Percentiles rank a stretch among this genome's conserved stretches.
These are phyloP conservation scores for Caranx melampygus DNA, from an alignment of 2,113 vertebrate genomes.

Conservation along the genomic window DNA sequence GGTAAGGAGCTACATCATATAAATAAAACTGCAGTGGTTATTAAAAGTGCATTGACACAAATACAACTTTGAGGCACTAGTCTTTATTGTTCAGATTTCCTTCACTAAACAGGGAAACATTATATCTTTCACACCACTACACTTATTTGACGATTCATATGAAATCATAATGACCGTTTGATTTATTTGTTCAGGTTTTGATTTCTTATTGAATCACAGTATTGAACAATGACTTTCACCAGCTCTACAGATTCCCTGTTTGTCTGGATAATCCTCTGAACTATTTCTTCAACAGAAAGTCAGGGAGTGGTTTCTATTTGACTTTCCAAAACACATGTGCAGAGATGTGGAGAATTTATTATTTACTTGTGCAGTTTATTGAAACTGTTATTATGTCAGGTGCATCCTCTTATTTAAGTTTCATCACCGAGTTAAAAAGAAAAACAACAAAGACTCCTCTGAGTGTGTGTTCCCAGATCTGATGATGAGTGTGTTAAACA, in stretches of 20 bases:
- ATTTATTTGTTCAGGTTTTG: neutral
- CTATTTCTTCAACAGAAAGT: neutral
- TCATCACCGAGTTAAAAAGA: neutral
- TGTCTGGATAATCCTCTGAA: neutral
- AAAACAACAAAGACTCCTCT: neutral
- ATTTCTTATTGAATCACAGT: no score
- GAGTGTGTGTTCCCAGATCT: slow-evolving; percentile 29
- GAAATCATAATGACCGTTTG: neutral
- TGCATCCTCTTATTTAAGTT: slow-evolving; percentile 13
- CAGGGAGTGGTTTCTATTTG: neutral
- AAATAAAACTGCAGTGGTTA: neutral
- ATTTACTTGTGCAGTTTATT: neutral
- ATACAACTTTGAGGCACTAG: neutral
- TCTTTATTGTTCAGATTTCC: no score
- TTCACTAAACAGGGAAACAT: no score
- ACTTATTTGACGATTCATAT: neutral
- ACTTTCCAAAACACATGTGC: neutral
- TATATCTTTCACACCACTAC: no score
- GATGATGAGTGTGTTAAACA: slow-evolving; percentile 31
- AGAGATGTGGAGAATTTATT: neutral
- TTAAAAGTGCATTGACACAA: neutral
- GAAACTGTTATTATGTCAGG: slow-evolving; percentile 12
- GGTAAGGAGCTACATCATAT: neutral
- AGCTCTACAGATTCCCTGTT: neutral
- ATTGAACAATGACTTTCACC: no score